Conservation (phyloP, 2,113 vertebrate species). For the Rostratula benghalensis region DNA sequence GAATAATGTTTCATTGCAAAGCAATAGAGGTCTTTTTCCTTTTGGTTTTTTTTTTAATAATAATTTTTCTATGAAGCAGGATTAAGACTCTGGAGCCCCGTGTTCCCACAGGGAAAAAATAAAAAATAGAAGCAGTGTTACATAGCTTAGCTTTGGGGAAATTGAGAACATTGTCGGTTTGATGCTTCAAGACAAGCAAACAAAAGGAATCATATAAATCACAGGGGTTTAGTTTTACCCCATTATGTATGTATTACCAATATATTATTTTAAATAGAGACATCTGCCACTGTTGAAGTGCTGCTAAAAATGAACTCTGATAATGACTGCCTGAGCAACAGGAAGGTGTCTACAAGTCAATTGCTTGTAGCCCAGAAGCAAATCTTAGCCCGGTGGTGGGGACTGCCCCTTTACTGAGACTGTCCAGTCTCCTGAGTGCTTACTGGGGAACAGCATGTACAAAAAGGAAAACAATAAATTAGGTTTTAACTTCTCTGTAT, state of each 20-base stretch:
- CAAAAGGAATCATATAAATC: neutral
- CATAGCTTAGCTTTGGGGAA: neutral
- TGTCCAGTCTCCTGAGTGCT: neutral
- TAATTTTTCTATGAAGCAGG: neutral
- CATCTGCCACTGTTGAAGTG: neutral
- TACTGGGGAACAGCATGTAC: neutral
- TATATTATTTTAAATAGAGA: neutral
- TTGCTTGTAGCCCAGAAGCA: neutral
- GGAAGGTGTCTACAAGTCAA: neutral
- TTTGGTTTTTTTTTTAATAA: rapidly evolving
- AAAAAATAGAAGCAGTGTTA: neutral
- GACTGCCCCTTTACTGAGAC: neutral
- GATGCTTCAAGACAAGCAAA: slow-evolving; percentile 5
- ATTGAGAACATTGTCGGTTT: neutral
- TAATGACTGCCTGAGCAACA: neutral
- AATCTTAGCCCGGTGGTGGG: neutral
- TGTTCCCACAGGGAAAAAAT: neutral
- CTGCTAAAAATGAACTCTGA: neutral
- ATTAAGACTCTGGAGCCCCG: neutral
- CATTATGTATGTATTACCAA: neutral
- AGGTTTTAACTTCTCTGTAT: neutral
- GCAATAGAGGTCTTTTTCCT: neutral
- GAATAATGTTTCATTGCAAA: neutral
- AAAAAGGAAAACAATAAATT: neutral
- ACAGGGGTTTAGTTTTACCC: neutral